Percentiles rank a stretch among this genome's conserved stretches.
Conservation (phyloP, 1,140 invertebrate genomes). For the Conus ventricosus region DNA sequence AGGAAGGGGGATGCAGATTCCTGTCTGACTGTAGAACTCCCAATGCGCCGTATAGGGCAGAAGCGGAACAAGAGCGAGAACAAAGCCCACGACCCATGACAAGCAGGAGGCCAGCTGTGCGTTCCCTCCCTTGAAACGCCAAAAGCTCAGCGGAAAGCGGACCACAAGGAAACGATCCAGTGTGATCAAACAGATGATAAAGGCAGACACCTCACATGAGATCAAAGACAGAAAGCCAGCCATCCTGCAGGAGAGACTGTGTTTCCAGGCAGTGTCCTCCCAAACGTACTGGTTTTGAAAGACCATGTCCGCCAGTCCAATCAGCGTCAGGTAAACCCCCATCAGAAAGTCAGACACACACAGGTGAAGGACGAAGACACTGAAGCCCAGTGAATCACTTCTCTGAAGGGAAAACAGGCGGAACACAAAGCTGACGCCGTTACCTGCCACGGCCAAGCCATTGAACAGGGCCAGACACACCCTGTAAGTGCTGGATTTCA, state of each 20-base stretch:
- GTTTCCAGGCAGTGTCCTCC: constrained; percentile 52
- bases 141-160: constrained; percentile 56
- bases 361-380: constrained; percentile 53
- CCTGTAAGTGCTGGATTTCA: constrained; percentile 35
- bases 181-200: too few species aligned
- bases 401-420: constrained; percentile 5
- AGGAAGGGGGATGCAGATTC: constrained; percentile 51
- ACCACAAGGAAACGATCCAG: constrained; percentile 40
- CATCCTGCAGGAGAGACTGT: constrained; percentile 48
- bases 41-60: constrained; percentile 27
- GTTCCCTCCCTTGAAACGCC: constrained; percentile 32
- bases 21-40: constrained; percentile 50
- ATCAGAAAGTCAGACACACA: constrained; percentile 60
- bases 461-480: constrained; percentile 47
- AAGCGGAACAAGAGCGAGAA: constrained; percentile 36
- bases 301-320: constrained; percentile 55
- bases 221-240: constrained; percentile 61
- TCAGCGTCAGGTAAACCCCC: constrained; percentile 64
- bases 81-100: constrained; percentile 34
- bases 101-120: background rate
- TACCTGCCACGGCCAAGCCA: constrained; percentile 43
- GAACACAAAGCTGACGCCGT: constrained; percentile 44
- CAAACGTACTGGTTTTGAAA: constrained; percentile 55
- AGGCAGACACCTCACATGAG: constrained; percentile 35
- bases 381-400: constrained; percentile 39